phyloP scores from a whole-genome alignment of 2,888 invertebrate genomes.

The Pinctada fucata region DNA sequence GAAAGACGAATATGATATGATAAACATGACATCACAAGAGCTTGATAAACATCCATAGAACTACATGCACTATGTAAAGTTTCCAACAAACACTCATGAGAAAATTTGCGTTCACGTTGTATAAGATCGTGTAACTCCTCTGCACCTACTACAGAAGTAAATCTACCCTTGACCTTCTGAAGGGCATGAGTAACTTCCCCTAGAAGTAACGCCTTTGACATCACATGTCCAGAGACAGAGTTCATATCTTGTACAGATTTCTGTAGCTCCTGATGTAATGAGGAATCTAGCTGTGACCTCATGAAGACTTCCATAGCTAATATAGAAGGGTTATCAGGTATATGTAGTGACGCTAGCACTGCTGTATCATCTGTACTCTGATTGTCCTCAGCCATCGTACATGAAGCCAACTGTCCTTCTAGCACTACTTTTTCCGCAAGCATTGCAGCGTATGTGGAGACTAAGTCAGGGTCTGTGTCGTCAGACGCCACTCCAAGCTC shows the following conservation, averaged over 20 bases:
- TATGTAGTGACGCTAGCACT: slow-evolving; percentile 54
- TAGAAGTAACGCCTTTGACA: slow-evolving; percentile 62
- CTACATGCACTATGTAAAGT: slow-evolving; percentile 57
- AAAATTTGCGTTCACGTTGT: slow-evolving; percentile 56
- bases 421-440: slow-evolving; percentile 82
- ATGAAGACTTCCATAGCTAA: slow-evolving; percentile 67
- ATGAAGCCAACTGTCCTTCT: slow-evolving; percentile 68
- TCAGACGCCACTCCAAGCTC: slow-evolving; percentile 48
- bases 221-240: slow-evolving; percentile 61
- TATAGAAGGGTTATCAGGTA: slow-evolving; percentile 55
- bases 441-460: slow-evolving; percentile 87
- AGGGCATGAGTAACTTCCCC: slow-evolving; percentile 75
- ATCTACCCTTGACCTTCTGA: slow-evolving; percentile 81
- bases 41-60: slow-evolving; percentile 57
- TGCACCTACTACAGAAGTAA: slow-evolving; percentile 65
- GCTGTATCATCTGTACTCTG: slow-evolving; percentile 55
- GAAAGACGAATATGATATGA: slow-evolving; percentile 49
- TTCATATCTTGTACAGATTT: slow-evolving; percentile 58
- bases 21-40: slow-evolving; percentile 49
- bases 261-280: slow-evolving; percentile 57
- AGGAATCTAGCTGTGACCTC: slow-evolving; percentile 66
- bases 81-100: slow-evolving; percentile 55
- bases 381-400: slow-evolving; percentile 54
- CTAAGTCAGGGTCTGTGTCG: slow-evolving; percentile 58
- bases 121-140: slow-evolving; percentile 51